These are phyloP conservation scores for Phoeniculus purpureus DNA, from an alignment of 2,797 vertebrate genomes.

Conservation along the genomic window DNA sequence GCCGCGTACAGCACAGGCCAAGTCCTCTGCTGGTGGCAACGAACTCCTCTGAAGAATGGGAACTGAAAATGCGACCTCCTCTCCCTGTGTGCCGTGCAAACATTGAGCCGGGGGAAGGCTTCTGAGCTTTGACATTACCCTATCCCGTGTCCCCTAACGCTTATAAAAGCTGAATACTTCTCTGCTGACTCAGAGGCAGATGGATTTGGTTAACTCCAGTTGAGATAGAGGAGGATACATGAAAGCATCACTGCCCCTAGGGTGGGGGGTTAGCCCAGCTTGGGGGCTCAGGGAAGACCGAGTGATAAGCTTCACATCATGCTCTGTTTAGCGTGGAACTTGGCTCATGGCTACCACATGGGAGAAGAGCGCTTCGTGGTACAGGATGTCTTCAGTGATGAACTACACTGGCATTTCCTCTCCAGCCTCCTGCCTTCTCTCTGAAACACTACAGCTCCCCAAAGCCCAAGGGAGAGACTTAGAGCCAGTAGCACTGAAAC, in stretches of 20 bases:
- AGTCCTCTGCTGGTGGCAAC: not conserved
- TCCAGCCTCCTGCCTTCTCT: not conserved
- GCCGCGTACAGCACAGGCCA: not conserved
- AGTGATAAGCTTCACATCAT: not conserved
- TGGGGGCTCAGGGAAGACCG: not conserved
- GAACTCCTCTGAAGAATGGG: not conserved
- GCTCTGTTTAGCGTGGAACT: not conserved
- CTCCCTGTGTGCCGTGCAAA: not conserved
- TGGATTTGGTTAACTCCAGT: constrained; percentile 55
- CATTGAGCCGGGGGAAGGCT: not conserved
- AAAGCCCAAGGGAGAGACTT: not conserved
- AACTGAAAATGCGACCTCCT: not conserved
- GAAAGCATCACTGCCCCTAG: not conserved
- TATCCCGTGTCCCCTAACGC: constrained; percentile 43
- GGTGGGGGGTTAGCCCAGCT: fast-evolving
- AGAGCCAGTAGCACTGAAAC: not conserved
- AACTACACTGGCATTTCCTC: not conserved
- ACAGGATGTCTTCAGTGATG: not conserved
- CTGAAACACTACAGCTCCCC: not conserved
- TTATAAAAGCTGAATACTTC: constrained; percentile 56
- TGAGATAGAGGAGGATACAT: not conserved
- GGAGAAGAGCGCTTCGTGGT: not conserved
- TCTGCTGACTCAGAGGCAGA: constrained; percentile 65
- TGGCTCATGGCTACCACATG: not conserved
- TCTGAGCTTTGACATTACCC: not conserved